Conservation (phyloP, 2,113 vertebrate species). For the Ptyas mucosa region DNA sequence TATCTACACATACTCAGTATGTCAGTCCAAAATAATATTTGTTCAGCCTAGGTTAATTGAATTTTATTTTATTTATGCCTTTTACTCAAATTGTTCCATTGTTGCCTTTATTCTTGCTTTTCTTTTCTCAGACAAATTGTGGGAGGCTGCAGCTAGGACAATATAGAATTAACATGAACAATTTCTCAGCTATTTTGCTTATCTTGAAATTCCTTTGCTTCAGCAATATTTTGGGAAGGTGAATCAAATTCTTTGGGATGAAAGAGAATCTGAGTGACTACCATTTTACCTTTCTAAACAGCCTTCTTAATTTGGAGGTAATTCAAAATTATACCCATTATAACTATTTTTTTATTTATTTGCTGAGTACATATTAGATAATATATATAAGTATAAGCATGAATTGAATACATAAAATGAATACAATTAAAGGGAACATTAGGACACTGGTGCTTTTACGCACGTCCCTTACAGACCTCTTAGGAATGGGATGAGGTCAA, state of each 20-base stretch:
- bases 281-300: neutral
- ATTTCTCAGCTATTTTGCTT: neutral
- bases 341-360: neutral
- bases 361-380: too few relatives aligned
- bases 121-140: neutral
- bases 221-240: neutral
- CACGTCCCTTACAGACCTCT: too few relatives aligned
- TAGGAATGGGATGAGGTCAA: too few relatives aligned
- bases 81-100: neutral
- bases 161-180: neutral
- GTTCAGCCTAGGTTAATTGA: neutral
- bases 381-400: too few relatives aligned
- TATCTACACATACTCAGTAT: neutral
- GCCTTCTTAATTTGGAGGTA: neutral
- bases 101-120: neutral
- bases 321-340: neutral
- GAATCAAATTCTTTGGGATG: neutral
- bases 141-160: neutral
- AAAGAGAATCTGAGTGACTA: neutral
- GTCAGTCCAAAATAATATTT: neutral
- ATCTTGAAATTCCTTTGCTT: neutral
- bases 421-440: too few relatives aligned
- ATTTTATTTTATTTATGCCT: neutral
- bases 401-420: too few relatives aligned
- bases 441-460: too few relatives aligned